phyloP scores from a whole-genome alignment of 2,113 vertebrate genomes.

The Arenaria interpres region DNA sequence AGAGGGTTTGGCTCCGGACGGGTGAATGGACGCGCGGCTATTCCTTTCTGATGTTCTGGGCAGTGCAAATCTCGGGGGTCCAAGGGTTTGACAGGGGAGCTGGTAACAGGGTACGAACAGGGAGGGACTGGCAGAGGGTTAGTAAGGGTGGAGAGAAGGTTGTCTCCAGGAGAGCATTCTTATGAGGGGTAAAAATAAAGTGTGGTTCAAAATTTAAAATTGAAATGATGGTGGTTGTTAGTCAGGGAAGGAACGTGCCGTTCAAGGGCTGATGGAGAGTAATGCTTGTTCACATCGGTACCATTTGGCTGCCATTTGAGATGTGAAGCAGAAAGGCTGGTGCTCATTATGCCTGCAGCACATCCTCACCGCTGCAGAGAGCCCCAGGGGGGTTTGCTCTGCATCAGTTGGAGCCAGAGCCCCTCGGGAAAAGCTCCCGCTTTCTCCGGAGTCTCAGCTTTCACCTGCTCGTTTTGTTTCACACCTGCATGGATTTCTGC shows the following conservation, averaged over 20 bases:
- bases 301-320: neutral
- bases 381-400: neutral
- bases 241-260: neutral
- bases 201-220: neutral
- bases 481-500: neutral
- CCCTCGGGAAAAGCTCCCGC: neutral
- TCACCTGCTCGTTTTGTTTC: neutral
- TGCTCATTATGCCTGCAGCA: accelerated
- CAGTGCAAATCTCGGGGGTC: accelerated
- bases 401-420: accelerated
- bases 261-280: neutral
- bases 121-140: neutral
- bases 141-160: neutral
- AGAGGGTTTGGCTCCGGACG: neutral
- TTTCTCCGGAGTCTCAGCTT: neutral
- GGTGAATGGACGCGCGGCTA: accelerated
- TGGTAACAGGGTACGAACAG: neutral
- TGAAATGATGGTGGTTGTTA: neutral
- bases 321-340: neutral
- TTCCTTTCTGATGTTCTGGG: neutral
- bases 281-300: accelerated
- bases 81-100: neutral
- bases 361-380: too few species aligned
- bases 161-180: neutral
- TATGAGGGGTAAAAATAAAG: neutral